Evolutionary conservation across 2,888 invertebrate species (phyloP).

Genomic region (Mesoligia furuncula): DNA sequence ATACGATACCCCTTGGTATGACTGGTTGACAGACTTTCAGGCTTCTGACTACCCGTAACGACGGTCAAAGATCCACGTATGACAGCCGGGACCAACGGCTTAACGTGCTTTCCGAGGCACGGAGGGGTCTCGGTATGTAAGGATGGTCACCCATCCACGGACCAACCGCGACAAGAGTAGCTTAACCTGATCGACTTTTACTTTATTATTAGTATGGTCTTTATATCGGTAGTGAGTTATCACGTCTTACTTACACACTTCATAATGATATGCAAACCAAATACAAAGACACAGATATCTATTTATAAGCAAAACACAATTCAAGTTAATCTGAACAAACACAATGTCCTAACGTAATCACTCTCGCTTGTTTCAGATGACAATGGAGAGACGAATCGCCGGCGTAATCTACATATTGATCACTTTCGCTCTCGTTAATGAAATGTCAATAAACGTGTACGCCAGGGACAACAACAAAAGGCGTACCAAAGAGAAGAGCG

Average conservation of each 20-base stretch:
- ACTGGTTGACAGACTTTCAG: too few species aligned
- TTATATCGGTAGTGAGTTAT: not conserved
- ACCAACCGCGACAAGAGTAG: too few species aligned
- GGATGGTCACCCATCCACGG: too few species aligned
- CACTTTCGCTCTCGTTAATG: conserved; percentile 85
- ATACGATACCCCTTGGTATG: too few species aligned
- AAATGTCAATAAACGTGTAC: conserved; percentile 87
- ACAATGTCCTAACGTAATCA: conserved; percentile 63
- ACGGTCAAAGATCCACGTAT: too few species aligned
- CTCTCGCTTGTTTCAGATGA: conserved; percentile 86
- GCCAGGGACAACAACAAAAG: conserved; percentile 86
- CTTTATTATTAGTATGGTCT: not conserved
- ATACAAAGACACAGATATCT: conserved; percentile 31
- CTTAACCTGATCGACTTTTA: too few species aligned
- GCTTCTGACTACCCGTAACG: too few species aligned
- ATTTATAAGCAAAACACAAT: conserved; percentile 52
- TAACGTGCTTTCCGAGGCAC: too few species aligned
- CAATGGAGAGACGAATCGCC: conserved; percentile 84
- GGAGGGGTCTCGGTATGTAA: too few species aligned
- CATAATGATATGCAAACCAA: conserved; percentile 25
- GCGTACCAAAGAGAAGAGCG: conserved; percentile 86
- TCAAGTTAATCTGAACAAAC: conserved; percentile 63
- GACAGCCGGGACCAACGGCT: too few species aligned
- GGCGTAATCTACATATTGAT: conserved; percentile 85
- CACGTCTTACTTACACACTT: not conserved